Evolutionary conservation across 2,797 vertebrate genomes (phyloP), one percentile per base, ranked within the genome.

Genomic region (Enteromius paludinosus): DNA sequence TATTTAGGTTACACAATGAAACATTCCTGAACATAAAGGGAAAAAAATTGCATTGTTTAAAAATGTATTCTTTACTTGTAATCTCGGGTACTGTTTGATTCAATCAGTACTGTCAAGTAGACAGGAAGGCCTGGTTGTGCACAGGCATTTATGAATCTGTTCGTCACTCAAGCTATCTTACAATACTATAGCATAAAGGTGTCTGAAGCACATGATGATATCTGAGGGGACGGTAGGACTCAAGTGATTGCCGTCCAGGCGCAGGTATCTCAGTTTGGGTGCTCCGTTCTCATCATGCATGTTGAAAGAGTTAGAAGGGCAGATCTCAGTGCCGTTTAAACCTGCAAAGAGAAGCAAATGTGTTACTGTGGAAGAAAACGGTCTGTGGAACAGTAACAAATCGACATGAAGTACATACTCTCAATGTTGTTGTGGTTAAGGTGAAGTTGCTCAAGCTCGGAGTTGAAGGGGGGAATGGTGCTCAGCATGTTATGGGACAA

Each of bases 121-220:
- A 87, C 80, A 87, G 86, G 84, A 87, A 80, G 41, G 20, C 76
- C 62, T 64, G 52, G 33, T 20, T 81, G 81, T 84, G 75, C 82
- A 81, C 78, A 52, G 83, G 83, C 77, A 56, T 74, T 66, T 64
- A 75, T 76, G 23, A 76, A 76, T 72, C 25, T 71, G 56, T 71
- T 83, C 56, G 65, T 62, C 33, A 64, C 12, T 69, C 38, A 62
- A 74, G 69, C 59, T 5, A 18, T 66, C 41, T 73, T 97, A 99
- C 89, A 98, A 96, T 85, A 98, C 92, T 79, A 99, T 95, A 0
- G 97, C 96, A 79, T 96, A 95, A 77, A 99, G 96, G 86, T 97
- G 95, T 84, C 97, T 96, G 93, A 99, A 99, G 82, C 98, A 99
- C 96, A 97, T 95, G 94, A 98, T 97, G 89, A 99, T 93, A 83